phyloP scores from a whole-genome alignment of 2,888 invertebrate genomes.

The Dicycla oo region DNA sequence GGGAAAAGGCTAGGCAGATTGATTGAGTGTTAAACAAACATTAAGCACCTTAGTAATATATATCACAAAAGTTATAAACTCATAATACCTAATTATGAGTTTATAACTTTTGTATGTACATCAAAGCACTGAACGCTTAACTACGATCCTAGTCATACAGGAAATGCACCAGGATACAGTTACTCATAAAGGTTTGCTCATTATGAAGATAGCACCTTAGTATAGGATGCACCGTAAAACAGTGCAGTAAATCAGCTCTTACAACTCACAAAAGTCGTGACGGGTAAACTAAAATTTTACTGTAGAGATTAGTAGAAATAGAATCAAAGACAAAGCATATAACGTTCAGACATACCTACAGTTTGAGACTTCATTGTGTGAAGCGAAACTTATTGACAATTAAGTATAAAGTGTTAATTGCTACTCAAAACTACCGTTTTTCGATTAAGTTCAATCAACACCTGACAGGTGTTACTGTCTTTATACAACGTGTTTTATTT shows the following conservation, averaged over 20 bases:
- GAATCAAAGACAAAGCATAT: conserved; percentile 28
- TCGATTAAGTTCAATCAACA: conserved; percentile 54
- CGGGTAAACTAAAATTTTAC: conserved; percentile 2
- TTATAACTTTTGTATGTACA: too few species aligned
- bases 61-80: conserved; percentile 24
- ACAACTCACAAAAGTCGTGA: conserved; percentile 28
- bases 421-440: conserved; percentile 47
- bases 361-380: conserved; percentile 38
- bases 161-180: conserved; percentile 27
- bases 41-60: conserved; percentile 18
- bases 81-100: too few species aligned
- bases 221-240: conserved; percentile 12
- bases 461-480: conserved; percentile 32
- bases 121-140: conserved; percentile 18
- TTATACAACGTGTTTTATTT: too few species aligned
- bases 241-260: conserved; percentile 22
- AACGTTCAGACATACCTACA: conserved; percentile 21
- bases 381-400: conserved; percentile 42
- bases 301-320: conserved; percentile 17
- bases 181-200: conserved; percentile 20
- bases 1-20: too few species aligned
- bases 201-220: conserved; percentile 14
- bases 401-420: conserved; percentile 38
- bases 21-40: conserved; percentile 38
- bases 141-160: conserved; percentile 1